phyloP scores from a whole-genome alignment of 1,140 invertebrate species.

The Sesamia nonagrioides region DNA sequence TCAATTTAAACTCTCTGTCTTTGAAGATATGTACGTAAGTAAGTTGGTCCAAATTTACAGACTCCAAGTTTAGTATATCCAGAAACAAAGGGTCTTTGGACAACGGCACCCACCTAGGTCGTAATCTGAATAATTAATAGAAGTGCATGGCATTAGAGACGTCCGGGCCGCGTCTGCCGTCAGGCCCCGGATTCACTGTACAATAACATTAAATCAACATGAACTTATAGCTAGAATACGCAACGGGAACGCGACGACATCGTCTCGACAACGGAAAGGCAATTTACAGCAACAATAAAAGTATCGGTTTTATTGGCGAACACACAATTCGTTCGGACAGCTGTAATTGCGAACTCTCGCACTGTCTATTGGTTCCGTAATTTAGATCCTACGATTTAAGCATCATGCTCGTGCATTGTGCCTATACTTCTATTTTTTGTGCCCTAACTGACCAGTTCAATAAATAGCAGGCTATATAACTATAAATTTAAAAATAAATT shows the following conservation, averaged over 20 bases:
- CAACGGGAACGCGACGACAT: constrained; percentile 66
- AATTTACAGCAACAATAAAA: constrained; percentile 84
- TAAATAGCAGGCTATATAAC: constrained; percentile 30
- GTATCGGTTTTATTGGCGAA: constrained; percentile 81
- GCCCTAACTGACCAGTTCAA: constrained; percentile 33
- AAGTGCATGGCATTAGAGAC: constrained; percentile 27
- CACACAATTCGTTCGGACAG: constrained; percentile 81
- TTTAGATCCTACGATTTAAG: constrained; percentile 67
- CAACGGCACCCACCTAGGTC: not conserved
- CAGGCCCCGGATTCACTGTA: constrained; percentile 51
- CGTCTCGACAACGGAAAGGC: constrained; percentile 69
- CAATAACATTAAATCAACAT: constrained; percentile 66
- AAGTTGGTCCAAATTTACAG: not conserved
- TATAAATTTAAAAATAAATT: constrained; percentile 25
- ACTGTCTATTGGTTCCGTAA: constrained; percentile 68
- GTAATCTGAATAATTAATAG: constrained; percentile 37
- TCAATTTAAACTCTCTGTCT: not conserved
- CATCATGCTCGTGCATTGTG: constrained; percentile 52
- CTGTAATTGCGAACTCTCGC: constrained; percentile 76
- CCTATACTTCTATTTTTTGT: constrained; percentile 40
- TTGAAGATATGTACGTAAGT: not conserved
- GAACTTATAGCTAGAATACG: constrained; percentile 59
- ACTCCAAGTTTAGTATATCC: not conserved
- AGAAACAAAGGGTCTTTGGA: not conserved
- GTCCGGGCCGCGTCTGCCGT: not conserved